These are phyloP conservation scores for Erannis defoliaria DNA, from an alignment of 2,888 invertebrate species.

Conservation along the genomic window DNA sequence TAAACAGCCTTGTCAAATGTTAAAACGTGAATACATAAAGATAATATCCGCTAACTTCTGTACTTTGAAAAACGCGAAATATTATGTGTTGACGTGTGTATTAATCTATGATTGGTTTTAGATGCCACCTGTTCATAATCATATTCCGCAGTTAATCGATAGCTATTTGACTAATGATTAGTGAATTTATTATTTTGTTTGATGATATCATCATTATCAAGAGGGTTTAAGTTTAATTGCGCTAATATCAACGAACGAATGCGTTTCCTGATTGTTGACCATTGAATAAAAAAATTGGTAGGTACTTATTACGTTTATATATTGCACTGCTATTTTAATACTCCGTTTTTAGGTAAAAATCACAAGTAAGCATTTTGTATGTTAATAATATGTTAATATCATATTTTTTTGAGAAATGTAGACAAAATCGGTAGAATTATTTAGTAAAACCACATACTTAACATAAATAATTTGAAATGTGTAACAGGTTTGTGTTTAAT, in stretches of 20 bases:
- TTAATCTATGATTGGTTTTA: slow-evolving; percentile 30
- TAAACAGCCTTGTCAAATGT: slow-evolving; percentile 21
- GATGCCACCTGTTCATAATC: slow-evolving; percentile 41
- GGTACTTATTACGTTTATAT: no score
- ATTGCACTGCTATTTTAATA: no score
- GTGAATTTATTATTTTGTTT: slow-evolving; percentile 44
- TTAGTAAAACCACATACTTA: not conserved
- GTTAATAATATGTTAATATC: slow-evolving; percentile 25
- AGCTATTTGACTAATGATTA: slow-evolving; percentile 46
- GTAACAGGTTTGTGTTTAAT: slow-evolving; percentile 30
- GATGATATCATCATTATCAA: slow-evolving; percentile 52
- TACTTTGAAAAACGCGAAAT: slow-evolving; percentile 34
- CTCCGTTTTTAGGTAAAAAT: not conserved
- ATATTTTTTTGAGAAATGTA: slow-evolving; percentile 22
- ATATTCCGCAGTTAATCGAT: slow-evolving; percentile 40
- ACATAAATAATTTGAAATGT: slow-evolving; percentile 21
- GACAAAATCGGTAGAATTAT: slow-evolving; percentile 26
- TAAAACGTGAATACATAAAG: slow-evolving; percentile 5
- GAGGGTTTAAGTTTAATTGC: slow-evolving; percentile 2
- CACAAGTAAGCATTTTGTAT: slow-evolving; percentile 19
- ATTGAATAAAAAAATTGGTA: not conserved
- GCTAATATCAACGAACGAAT: slow-evolving; percentile 1
- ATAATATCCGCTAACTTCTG: slow-evolving; percentile 9
- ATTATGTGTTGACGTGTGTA: slow-evolving; percentile 40
- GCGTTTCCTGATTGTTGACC: slow-evolving; percentile 18